A percentile compares a stretch with the other conserved stretches of the same genome.
Evolutionary conservation across 2,888 invertebrate species (phyloP).

Genomic region (Hanleya hanleyi): DNA sequence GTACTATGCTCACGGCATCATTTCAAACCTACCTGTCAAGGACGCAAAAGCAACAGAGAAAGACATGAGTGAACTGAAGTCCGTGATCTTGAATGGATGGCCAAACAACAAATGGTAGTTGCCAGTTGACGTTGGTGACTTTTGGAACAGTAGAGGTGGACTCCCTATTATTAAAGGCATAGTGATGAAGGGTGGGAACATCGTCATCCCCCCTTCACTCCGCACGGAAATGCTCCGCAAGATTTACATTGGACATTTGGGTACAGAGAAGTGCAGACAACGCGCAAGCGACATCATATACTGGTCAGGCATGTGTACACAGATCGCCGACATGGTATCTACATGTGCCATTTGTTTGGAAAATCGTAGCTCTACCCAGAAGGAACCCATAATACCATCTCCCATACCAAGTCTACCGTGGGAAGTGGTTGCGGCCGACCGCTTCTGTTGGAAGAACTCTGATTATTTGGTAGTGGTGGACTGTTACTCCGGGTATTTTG

Average conservation of each 20-base stretch:
- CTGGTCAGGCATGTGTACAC: constrained; percentile 35
- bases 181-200: constrained; percentile 22
- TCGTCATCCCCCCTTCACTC: constrained; percentile 32
- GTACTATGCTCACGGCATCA: constrained; percentile 20
- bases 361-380: constrained; percentile 26
- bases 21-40: neutral
- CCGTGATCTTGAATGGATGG: constrained; percentile 29
- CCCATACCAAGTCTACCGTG: constrained; percentile 31
- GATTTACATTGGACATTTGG: constrained; percentile 40
- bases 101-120: constrained; percentile 20
- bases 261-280: constrained; percentile 29
- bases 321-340: constrained; percentile 31
- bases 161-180: constrained; percentile 17
- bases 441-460: constrained; percentile 29
- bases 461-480: constrained; percentile 32
- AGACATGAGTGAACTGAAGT: constrained; percentile 14
- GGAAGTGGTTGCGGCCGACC: constrained; percentile 38
- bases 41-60: constrained; percentile 3
- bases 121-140: constrained; percentile 11
- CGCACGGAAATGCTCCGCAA: constrained; percentile 28
- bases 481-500: constrained; percentile 28
- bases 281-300: constrained; percentile 36
- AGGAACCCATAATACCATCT: constrained; percentile 35
- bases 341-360: constrained; percentile 26
- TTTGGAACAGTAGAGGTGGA: constrained; percentile 29